These are phyloP conservation scores for Gonatopus flavifemur DNA, from an alignment of 1,140 invertebrate genomes.

Conservation along the genomic window DNA sequence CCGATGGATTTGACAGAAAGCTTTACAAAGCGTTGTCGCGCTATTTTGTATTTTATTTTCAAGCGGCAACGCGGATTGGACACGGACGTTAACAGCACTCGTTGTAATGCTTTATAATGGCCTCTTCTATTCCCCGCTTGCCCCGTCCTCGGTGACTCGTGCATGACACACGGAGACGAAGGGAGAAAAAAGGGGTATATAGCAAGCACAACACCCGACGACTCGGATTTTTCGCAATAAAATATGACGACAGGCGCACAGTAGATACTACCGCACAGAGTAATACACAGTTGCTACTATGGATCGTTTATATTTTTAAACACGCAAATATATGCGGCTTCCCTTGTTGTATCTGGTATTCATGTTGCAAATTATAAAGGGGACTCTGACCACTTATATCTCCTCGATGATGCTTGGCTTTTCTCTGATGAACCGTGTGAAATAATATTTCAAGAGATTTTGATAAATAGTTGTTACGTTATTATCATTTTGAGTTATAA, in stretches of 20 bases:
- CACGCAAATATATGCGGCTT: too few species aligned
- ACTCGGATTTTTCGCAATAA: constrained; percentile 28
- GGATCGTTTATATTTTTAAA: too few species aligned
- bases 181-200: not conserved
- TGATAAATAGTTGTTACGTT: too few species aligned
- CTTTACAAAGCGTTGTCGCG: constrained; percentile 47
- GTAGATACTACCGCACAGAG: too few species aligned
- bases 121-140: constrained; percentile 17
- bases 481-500: too few species aligned
- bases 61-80: constrained; percentile 47
- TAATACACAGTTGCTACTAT: too few species aligned
- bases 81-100: constrained; percentile 57
- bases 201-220: constrained; percentile 12
- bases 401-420: too few species aligned
- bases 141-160: constrained; percentile 3
- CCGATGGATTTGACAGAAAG: constrained; percentile 55
- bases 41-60: constrained; percentile 55
- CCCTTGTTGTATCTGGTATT: too few species aligned
- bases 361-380: too few species aligned
- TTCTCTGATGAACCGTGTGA: too few species aligned
- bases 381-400: too few species aligned
- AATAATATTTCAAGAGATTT: too few species aligned
- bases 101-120: constrained; percentile 57
- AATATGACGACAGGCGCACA: constrained; percentile 22
- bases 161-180: constrained; percentile 22